Percentiles rank a stretch among this genome's conserved stretches.
These are phyloP conservation scores for Dromiciops gliroides DNA, from an alignment of 2,113 vertebrate species.

Conservation along the genomic window DNA sequence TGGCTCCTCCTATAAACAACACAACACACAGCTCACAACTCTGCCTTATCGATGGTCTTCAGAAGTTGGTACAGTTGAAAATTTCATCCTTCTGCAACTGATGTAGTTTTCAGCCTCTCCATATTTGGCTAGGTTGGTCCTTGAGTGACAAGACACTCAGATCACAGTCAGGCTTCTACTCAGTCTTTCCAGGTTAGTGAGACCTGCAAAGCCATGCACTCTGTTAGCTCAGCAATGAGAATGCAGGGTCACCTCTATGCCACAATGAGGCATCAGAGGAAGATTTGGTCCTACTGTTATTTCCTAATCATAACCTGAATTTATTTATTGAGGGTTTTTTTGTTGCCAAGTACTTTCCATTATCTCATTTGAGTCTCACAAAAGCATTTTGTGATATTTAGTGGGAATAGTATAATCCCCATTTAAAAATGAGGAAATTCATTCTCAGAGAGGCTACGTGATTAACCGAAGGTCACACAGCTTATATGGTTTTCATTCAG, in stretches of 20 bases:
- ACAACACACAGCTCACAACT: not conserved
- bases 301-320: not conserved
- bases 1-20: not conserved
- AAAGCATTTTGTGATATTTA: not conserved
- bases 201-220: not conserved
- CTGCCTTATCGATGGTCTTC: not conserved
- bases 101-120: not conserved
- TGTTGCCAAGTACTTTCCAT: not conserved
- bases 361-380: not conserved
- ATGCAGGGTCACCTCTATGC: not conserved
- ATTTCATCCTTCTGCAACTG: not conserved
- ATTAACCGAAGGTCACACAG: not conserved
- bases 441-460: not conserved
- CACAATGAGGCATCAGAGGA: not conserved
- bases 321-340: not conserved
- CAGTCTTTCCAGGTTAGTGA: not conserved
- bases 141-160: not conserved
- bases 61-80: not conserved
- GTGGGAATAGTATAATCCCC: not conserved
- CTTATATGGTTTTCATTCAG: not conserved
- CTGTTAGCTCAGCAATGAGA: not conserved
- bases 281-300: not conserved
- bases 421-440: not conserved
- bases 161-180: not conserved
- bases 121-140: not conserved